phyloP scores from a whole-genome alignment of 2,888 invertebrate genomes.

The Oscheius sp. region DNA sequence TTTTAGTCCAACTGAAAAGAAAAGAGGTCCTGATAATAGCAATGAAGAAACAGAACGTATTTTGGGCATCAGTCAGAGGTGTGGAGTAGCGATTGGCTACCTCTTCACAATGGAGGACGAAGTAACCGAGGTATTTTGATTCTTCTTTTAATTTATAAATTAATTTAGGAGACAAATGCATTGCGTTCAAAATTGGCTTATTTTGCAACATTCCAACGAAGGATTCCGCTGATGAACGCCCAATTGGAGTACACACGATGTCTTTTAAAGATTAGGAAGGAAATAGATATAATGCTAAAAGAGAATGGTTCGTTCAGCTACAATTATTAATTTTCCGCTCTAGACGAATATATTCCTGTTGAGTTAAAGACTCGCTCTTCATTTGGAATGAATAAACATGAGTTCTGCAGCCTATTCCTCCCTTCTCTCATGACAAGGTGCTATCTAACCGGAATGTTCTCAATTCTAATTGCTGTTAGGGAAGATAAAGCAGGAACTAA shows the following conservation, averaged over 20 bases:
- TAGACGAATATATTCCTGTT: not conserved
- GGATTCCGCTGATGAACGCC: not conserved
- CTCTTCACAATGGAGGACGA: not conserved
- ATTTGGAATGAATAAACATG: slow-evolving; percentile 19
- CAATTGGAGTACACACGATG: no score
- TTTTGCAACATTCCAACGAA: slow-evolving; percentile 8
- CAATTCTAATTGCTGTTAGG: slow-evolving; percentile 15
- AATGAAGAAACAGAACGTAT: not conserved
- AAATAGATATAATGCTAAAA: slow-evolving; percentile 5
- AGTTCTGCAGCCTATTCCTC: not conserved
- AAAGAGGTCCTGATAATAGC: not conserved
- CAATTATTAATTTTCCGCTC: not conserved
- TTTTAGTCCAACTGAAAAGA: not conserved
- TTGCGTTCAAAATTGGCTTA: slow-evolving; percentile 1
- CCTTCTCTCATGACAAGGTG: not conserved
- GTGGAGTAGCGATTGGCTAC: slow-evolving; percentile 15
- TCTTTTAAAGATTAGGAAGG: slow-evolving; percentile 13
- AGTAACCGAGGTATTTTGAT: not conserved
- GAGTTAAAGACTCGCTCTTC: slow-evolving; percentile 19
- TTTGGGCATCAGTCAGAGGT: not conserved
- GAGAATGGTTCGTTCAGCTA: not conserved
- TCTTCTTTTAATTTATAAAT: not conserved
- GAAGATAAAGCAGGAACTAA: slow-evolving; percentile 5
- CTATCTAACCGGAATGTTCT: not conserved
- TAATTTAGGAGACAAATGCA: slow-evolving; percentile 12